Evolutionary conservation across 2,113 vertebrate species (phyloP).

Genomic region (Peromyscus californicus): DNA sequence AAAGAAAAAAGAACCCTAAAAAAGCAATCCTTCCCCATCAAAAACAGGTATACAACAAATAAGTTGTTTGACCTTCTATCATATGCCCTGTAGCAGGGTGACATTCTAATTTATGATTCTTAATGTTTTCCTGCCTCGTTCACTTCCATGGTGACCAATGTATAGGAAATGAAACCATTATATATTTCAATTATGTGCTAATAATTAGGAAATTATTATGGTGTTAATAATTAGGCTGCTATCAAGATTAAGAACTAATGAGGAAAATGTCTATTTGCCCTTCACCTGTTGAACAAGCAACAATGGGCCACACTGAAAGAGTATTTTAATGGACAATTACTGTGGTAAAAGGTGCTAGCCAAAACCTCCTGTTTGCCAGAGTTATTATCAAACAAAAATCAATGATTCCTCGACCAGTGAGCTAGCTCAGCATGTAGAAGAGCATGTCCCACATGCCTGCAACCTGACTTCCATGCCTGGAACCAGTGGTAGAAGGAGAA

Average conservation of each 20-base stretch:
- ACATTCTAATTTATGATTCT: background rate
- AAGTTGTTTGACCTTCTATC: background rate
- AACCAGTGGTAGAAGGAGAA: background rate
- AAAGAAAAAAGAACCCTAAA: no score
- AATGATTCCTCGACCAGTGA: background rate
- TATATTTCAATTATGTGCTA: background rate
- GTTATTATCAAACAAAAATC: background rate
- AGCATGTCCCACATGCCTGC: background rate
- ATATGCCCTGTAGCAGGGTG: background rate
- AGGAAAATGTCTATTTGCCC: background rate
- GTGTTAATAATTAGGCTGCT: background rate
- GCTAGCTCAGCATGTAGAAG: background rate
- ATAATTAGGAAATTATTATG: background rate
- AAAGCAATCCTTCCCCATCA: background rate
- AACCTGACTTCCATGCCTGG: background rate
- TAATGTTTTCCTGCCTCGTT: background rate
- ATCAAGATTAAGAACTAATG: background rate
- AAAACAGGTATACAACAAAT: background rate
- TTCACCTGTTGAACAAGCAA: background rate
- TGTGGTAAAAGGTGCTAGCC: fast-evolving
- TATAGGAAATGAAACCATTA: background rate
- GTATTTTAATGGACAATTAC: background rate
- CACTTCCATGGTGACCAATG: background rate
- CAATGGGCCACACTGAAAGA: background rate
- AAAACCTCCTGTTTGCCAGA: background rate